These are phyloP conservation scores for Mastomys natalensis DNA, from an alignment of 2,113 vertebrate genomes.

Conservation along the genomic window DNA sequence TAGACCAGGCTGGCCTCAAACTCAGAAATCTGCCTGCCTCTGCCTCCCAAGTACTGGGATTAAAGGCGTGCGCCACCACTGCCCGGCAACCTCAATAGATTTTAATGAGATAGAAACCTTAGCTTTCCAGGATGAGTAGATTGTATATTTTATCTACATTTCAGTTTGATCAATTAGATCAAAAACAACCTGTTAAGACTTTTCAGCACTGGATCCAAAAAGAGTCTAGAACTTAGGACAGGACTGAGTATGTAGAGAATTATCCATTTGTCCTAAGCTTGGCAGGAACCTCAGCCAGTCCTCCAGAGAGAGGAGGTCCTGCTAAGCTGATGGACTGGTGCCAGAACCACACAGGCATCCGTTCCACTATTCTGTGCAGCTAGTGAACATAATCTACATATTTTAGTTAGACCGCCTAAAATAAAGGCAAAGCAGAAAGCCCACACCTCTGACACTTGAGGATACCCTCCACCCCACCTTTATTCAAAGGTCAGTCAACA, in stretches of 20 bases:
- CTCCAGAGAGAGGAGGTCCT: not conserved
- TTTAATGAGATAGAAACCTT: conserved; percentile 56
- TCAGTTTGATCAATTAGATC: conserved; percentile 36
- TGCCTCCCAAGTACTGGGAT: too few relatives aligned
- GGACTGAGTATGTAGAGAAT: not conserved
- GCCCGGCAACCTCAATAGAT: too few relatives aligned
- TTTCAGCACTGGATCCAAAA: not conserved
- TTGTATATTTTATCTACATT: conserved; percentile 31
- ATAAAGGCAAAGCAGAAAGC: not conserved
- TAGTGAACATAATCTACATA: not conserved
- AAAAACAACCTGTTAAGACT: conserved; percentile 46
- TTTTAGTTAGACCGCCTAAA: not conserved
- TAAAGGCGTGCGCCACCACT: too few relatives aligned
- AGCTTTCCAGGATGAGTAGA: conserved; percentile 17
- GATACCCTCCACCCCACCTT: not conserved
- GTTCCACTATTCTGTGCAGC: not conserved
- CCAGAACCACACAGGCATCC: not conserved
- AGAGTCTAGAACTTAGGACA: not conserved
- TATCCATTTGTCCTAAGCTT: not conserved
- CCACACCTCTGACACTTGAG: not conserved
- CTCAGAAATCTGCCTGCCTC: too few relatives aligned
- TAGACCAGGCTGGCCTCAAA: too few relatives aligned
- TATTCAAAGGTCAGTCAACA: not conserved
- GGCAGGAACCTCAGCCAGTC: not conserved
- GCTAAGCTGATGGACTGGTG: not conserved